Evolutionary conservation across 2,797 vertebrate species (phyloP).

Genomic region (Emys orbicularis): DNA sequence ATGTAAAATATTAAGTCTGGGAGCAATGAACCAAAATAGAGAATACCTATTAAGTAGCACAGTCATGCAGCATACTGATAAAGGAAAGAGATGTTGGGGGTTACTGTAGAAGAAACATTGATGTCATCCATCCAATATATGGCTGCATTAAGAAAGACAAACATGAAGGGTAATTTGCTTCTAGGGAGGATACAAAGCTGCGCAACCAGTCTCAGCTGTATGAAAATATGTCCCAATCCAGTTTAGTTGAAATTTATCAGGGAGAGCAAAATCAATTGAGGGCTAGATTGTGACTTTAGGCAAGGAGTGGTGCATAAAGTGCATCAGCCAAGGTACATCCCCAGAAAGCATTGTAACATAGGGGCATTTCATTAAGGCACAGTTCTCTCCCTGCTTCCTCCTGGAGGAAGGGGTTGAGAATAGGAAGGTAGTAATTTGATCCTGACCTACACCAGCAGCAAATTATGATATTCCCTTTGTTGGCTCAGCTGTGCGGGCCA

Average conservation of each 20-base stretch:
- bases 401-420: not conserved
- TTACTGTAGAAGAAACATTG: slow-evolving; percentile 46
- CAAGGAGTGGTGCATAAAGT: slow-evolving; percentile 33
- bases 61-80: not conserved
- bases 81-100: slow-evolving; percentile 41
- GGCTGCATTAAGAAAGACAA: slow-evolving; percentile 40
- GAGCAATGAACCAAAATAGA: slow-evolving; percentile 35
- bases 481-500: not conserved
- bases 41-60: slow-evolving; percentile 12
- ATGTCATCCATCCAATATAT: slow-evolving; percentile 39
- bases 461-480: not conserved
- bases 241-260: slow-evolving; percentile 59
- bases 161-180: slow-evolving; percentile 14
- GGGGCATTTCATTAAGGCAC: not conserved
- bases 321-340: not conserved
- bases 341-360: not conserved
- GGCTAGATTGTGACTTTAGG: slow-evolving; percentile 57
- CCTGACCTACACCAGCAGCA: not conserved
- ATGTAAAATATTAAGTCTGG: slow-evolving; percentile 56
- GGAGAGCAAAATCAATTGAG: slow-evolving; percentile 55
- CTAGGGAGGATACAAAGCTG: slow-evolving; percentile 42
- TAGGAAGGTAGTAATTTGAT: not conserved
- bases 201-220: slow-evolving; percentile 45
- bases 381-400: rapidly evolving
- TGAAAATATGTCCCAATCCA: slow-evolving; percentile 52